Base-by-base conservation (phyloP, 2,888 invertebrate species). In the Lasioglossum calceatum region DNA sequence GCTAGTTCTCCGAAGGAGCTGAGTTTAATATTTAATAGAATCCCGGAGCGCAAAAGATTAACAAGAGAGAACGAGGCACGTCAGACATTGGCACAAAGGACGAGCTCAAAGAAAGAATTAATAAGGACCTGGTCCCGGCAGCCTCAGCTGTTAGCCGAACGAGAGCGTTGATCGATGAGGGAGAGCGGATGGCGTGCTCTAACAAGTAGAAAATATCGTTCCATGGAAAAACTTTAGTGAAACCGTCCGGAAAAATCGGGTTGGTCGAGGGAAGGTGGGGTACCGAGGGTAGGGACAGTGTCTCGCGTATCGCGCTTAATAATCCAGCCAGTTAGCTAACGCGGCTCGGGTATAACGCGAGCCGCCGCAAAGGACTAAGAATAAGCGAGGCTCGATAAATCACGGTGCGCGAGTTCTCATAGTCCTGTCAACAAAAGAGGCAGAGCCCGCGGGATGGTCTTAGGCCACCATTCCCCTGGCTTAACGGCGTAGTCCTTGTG, bases 351-450 rank as follows among this genome's bases (percentile, higher is more conserved):
- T 86, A 89, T 89, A 89, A 85, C 88, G 89, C 90, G 89, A 90
- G 82, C 85, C 90, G 89, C 89, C 89, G 89, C 88, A 90, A 88
- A 91, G 91, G 88, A 85, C 89, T 88, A 89, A 84, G 90, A 87
- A 87, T 86, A 88, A 84, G 90, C 86, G 82, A 85, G 86, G 79
- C 89, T 91, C 89, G 91, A 91, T 91, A 91, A 91, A 91, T 91
- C 89, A 91, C 91, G 80, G 88, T 86, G 90, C 88, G 88, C 91
- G 88, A 91, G 90, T 89, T 91, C 91, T 91, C 90, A 91, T 91
- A 91, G 90, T 91, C 89, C 90, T 91, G 91, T 91, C 91, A 89
- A 90, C 91, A 83, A 90, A 90, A 87, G 88, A 87, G 84, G 90
- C 83, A 87, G 84, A 87, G 83, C 88, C 90, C 87, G 84, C 91